Evolutionary conservation across 2,888 invertebrate genomes (phyloP).

Genomic region (Tachina grossa): DNA sequence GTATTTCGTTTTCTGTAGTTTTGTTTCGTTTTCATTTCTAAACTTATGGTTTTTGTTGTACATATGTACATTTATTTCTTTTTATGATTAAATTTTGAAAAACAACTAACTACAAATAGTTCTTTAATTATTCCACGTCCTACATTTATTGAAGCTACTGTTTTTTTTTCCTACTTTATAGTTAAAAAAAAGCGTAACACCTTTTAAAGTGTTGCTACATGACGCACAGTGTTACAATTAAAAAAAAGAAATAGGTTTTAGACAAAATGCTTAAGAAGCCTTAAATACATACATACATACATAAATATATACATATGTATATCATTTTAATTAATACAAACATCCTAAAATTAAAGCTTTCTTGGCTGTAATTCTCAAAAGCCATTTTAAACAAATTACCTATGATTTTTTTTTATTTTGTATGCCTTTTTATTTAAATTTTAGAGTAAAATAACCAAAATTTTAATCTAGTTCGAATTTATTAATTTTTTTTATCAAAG

Average conservation of each 20-base stretch:
- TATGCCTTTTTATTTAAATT: too few relatives aligned
- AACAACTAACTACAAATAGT: slow-evolving; percentile 34
- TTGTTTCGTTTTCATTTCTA: slow-evolving; percentile 54
- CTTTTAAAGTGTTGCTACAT: slow-evolving; percentile 33
- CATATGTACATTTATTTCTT: slow-evolving; percentile 40
- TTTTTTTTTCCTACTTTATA: slow-evolving; percentile 31
- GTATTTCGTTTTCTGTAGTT: neutral
- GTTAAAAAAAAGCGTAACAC: slow-evolving; percentile 52
- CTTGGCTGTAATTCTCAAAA: too few relatives aligned
- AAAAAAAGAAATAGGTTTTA: neutral
- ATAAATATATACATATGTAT: too few relatives aligned
- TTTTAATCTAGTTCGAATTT: too few relatives aligned
- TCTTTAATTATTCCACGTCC: slow-evolving; percentile 71
- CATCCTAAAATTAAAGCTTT: too few relatives aligned
- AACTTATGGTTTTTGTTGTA: slow-evolving; percentile 35
- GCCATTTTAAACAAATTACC: too few relatives aligned
- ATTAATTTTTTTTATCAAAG: neutral
- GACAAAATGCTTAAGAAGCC: too few relatives aligned
- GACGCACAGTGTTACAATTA: slow-evolving; percentile 33
- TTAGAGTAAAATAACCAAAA: too few relatives aligned
- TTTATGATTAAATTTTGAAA: slow-evolving; percentile 61
- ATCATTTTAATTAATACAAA: neutral
- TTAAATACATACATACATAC: neutral
- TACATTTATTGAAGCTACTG: slow-evolving; percentile 62
- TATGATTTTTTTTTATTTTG: neutral